Conservation (phyloP, 2,888 invertebrate genomes). For the Incurvaria masculella region DNA sequence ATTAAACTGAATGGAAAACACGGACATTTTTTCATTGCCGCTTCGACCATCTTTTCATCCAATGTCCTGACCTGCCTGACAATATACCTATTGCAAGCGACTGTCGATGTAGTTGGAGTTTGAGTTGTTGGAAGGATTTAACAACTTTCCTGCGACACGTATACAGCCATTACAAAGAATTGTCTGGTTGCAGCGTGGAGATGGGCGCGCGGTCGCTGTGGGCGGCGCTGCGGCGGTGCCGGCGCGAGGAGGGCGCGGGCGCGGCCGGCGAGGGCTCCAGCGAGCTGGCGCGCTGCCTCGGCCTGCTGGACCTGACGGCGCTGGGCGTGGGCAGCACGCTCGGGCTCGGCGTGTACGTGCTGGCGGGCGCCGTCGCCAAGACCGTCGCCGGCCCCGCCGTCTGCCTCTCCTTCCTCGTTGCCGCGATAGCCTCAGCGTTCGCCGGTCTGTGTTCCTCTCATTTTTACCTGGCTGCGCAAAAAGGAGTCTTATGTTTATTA, state of each 20-base stretch:
- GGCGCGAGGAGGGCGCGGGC: conserved; percentile 39
- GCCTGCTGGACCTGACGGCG: conserved; percentile 80
- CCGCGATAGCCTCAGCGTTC: conserved; percentile 89
- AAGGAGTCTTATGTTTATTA: not conserved
- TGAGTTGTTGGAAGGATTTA: too few species aligned
- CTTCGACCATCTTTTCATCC: too few species aligned
- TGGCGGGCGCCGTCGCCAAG: conserved; percentile 87
- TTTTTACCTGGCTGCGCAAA: not conserved
- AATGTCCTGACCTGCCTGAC: too few species aligned
- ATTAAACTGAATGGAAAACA: too few species aligned
- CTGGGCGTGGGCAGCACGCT: conserved; percentile 86
- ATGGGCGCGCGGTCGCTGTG: conserved; percentile 18
- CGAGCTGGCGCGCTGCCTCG: conserved; percentile 65
- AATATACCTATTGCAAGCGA: too few species aligned
- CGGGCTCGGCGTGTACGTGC: conserved; percentile 92
- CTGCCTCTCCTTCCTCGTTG: conserved; percentile 85
- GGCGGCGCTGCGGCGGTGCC: conserved; percentile 41
- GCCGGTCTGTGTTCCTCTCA: conserved; percentile 61
- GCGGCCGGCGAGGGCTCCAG: conserved; percentile 33
- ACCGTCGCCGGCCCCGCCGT: conserved; percentile 89
- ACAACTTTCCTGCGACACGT: too few species aligned
- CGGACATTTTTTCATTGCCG: too few species aligned
- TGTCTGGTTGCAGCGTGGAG: too few species aligned
- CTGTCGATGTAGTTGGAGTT: too few species aligned
- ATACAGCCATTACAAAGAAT: too few species aligned